phyloP scores from a whole-genome alignment of 1,140 invertebrate genomes.

The Copidosoma floridanum region DNA sequence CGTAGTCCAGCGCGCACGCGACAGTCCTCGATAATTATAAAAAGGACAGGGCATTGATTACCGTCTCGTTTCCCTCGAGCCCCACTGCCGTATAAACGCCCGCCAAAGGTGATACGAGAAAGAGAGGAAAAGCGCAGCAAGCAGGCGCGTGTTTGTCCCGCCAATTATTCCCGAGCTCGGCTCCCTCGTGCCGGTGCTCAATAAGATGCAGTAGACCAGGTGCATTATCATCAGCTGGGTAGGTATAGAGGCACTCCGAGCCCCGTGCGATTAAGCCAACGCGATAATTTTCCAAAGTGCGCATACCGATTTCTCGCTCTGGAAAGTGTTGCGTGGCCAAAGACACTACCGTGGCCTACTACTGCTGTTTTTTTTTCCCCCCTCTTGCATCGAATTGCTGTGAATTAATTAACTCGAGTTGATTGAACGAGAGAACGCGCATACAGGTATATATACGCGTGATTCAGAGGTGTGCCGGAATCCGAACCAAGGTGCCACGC shows the following conservation, averaged over 20 bases:
- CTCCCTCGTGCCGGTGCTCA: too few species aligned
- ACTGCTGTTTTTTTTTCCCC: not conserved
- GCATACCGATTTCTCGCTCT: slow-evolving; percentile 6
- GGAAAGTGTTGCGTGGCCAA: slow-evolving; percentile 15
- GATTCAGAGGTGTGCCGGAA: slow-evolving; percentile 9
- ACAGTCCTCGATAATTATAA: too few species aligned
- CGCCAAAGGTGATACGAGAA: not conserved
- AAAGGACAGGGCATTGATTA: too few species aligned
- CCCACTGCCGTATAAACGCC: not conserved
- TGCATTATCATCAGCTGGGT: too few species aligned
- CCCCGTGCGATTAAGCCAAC: too few species aligned
- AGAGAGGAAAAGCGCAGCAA: not conserved
- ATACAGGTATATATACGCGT: slow-evolving; percentile 15
- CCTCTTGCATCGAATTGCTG: too few species aligned
- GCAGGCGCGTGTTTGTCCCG: slow-evolving; percentile 4
- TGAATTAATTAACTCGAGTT: slow-evolving; percentile 5
- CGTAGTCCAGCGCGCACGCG: too few species aligned
- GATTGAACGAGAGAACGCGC: not conserved
- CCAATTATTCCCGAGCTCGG: slow-evolving; percentile 8
- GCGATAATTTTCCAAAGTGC: not conserved
- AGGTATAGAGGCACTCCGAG: too few species aligned
- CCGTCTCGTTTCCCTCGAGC: too few species aligned
- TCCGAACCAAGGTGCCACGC: slow-evolving; percentile 13
- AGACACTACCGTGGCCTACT: too few species aligned
- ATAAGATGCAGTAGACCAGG: slow-evolving; percentile 16